Percentiles rank a stretch among this genome's conserved stretches.
Evolutionary conservation across 2,797 vertebrate genomes (phyloP).

Genomic region (Bradypodion ventrale): DNA sequence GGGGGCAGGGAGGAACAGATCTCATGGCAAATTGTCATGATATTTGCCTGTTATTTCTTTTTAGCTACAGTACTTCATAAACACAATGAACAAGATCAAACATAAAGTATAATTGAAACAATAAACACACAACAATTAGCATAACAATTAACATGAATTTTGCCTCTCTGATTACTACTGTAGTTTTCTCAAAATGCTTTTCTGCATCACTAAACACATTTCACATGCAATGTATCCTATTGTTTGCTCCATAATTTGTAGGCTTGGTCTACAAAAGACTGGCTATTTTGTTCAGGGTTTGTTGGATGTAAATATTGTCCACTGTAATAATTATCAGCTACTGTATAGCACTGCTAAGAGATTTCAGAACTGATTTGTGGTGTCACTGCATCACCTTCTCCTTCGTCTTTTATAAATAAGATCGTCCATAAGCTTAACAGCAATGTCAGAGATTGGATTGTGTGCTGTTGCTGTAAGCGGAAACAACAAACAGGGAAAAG

Average conservation of each 20-base stretch:
- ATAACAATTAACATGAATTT: background rate
- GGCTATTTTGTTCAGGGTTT: rapidly evolving
- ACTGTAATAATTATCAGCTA: rapidly evolving
- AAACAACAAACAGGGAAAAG: background rate
- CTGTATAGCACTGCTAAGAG: background rate
- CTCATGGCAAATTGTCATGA: background rate
- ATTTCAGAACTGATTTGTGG: constrained; percentile 9
- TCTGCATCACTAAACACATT: background rate
- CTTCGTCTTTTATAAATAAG: background rate
- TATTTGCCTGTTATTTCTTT: background rate
- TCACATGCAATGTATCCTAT: background rate
- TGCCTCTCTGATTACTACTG: background rate
- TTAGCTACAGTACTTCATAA: background rate
- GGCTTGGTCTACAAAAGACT: background rate
- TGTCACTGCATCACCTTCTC: background rate
- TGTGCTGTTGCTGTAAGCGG: background rate
- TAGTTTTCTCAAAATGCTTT: background rate
- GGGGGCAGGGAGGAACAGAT: background rate
- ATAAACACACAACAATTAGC: background rate
- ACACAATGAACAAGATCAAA: background rate
- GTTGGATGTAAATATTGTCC: background rate
- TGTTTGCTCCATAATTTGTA: rapidly evolving
- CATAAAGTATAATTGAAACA: background rate
- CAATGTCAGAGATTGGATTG: background rate
- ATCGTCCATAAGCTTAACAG: background rate